Conservation (phyloP, 1,140 invertebrate species). For the Cyrtorhinus lividipennis region DNA sequence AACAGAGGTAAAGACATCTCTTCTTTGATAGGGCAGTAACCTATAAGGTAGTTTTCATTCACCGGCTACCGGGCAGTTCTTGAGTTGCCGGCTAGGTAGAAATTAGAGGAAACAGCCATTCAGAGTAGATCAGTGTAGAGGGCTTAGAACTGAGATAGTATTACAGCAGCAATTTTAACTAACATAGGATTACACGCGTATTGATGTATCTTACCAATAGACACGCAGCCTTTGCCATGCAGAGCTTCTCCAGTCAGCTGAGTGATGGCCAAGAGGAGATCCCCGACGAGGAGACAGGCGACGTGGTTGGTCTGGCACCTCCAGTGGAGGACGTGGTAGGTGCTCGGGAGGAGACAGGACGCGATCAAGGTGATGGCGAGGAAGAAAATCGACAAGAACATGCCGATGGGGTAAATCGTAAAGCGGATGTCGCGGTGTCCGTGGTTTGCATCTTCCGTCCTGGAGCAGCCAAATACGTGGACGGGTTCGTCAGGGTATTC, state of each 20-base stretch:
- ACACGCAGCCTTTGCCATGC: slow-evolving; percentile 39
- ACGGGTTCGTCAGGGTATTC: slow-evolving; percentile 33
- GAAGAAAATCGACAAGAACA: slow-evolving; percentile 61
- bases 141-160: too few relatives aligned
- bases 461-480: slow-evolving; percentile 44
- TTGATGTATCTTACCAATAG: slow-evolving; percentile 56
- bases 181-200: too few relatives aligned
- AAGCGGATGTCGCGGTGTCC: slow-evolving; percentile 44
- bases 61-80: too few relatives aligned
- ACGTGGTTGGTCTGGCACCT: slow-evolving; percentile 70
- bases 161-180: too few relatives aligned
- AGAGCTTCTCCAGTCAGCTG: slow-evolving; percentile 45
- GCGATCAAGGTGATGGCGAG: slow-evolving; percentile 57
- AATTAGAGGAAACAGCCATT: too few relatives aligned
- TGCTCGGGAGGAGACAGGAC: slow-evolving; percentile 56
- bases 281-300: slow-evolving; percentile 57
- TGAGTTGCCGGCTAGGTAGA: too few relatives aligned
- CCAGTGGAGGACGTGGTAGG: slow-evolving; percentile 71
- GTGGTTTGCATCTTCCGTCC: slow-evolving; percentile 27
- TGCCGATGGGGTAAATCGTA: slow-evolving; percentile 52
- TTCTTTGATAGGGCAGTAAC: too few relatives aligned
- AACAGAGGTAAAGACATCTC: too few relatives aligned
- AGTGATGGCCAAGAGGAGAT: slow-evolving; percentile 56
- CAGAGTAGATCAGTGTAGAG: too few relatives aligned
- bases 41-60: too few relatives aligned